Conservation (phyloP, 2,888 invertebrate genomes). For the Caprella mutica region DNA sequence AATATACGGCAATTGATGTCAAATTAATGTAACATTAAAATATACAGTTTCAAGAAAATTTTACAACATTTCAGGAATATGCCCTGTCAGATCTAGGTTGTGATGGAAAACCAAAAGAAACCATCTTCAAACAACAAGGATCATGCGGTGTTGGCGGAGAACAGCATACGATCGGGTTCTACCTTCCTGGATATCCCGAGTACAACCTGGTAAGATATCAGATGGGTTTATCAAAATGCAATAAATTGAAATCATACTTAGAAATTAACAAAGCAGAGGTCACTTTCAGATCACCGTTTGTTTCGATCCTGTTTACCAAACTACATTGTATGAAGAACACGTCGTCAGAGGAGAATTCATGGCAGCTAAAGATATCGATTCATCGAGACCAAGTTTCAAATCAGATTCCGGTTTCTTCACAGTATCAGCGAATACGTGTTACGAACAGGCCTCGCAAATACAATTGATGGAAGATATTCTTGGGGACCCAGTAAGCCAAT, state of each 20-base stretch:
- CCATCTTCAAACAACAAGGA: conserved; percentile 12
- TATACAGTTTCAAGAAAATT: not conserved
- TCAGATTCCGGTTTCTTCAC: conserved; percentile 23
- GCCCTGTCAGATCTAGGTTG: conserved; percentile 18
- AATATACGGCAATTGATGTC: no score
- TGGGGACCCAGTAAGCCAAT: conserved; percentile 22
- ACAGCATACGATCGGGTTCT: conserved; percentile 19
- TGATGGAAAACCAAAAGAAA: not conserved
- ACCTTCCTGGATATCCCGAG: conserved; percentile 8
- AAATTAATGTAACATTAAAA: no score
- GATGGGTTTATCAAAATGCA: no score
- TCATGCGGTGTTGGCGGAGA: conserved; percentile 14
- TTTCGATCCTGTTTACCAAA: conserved; percentile 21
- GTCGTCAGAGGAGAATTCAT: conserved; percentile 21
- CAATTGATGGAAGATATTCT: conserved; percentile 20
- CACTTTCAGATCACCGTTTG: conserved; percentile 24
- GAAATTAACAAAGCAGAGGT: not conserved
- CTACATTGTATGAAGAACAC: conserved; percentile 23
- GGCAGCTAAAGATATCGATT: conserved; percentile 22
- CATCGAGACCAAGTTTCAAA: conserved; percentile 20
- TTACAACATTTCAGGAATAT: conserved; percentile 15
- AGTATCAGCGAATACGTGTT: conserved; percentile 22
- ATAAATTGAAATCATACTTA: not conserved
- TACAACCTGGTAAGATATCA: conserved; percentile 17
- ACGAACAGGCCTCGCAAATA: conserved; percentile 18